Base-by-base conservation (phyloP, 2,888 invertebrate genomes). In the Parnassius glacialis region DNA sequence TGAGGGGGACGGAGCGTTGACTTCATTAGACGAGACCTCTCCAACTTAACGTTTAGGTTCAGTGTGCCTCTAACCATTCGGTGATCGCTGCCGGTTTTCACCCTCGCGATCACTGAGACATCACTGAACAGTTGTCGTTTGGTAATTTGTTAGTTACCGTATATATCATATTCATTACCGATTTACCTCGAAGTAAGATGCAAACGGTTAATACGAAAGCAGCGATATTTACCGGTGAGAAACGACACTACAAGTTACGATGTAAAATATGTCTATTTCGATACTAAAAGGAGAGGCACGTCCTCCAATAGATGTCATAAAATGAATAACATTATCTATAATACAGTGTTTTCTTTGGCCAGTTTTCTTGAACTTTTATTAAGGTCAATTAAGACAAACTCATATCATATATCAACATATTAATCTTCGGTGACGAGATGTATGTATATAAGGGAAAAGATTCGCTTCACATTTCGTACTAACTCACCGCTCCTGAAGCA, bases 381-480 rank as follows among this genome's bases (percentile, higher is more conserved):
- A 11, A 10, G 9, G 11, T 20, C 44, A 9, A 9, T 34, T 11
- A 12, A 16, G 56, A 7, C 13, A 13, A 16, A 41, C 48, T 48
- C 56, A 48, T n/a, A n/a, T n/a, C n/a, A n/a, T n/a, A n/a, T n/a
- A n/a, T n/a, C n/a, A n/a, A n/a, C 41, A 10, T 41, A 41, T n/a
- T n/a, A 20, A 12, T 45, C 0, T 5, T n/a, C 11, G 11, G n/a
- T 45, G n/a, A n/a, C n/a, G 12, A 45, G 16, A 68, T 57, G 68
- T 65, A 67, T 62, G 67, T 84, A 83, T 84, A 83, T 70, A 84
- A 80, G 74, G 70, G 66, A 61, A 72, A 66, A 64, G 71, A 71
- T 70, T 66, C 67, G 65, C 43, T 57, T n/a, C 12, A 25, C 13
- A 55, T 41, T 59, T 52, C 66, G 70, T 68, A 77, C 72, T 69